A percentile compares a stretch with the other conserved stretches of the same genome.
Conservation (phyloP, 2,888 invertebrate species). For the Pogonocherus hispidulus region DNA sequence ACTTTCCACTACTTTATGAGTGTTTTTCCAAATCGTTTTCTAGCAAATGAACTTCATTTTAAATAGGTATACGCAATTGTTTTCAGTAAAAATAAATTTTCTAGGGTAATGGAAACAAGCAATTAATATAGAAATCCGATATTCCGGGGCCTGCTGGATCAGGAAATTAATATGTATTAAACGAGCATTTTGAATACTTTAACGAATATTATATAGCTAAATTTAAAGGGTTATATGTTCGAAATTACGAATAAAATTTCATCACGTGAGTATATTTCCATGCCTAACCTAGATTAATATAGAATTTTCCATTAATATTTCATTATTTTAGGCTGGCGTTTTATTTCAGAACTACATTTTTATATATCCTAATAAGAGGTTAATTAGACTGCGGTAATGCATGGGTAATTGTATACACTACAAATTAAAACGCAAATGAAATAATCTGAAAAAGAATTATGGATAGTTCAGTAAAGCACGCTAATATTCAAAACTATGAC, state of each 20-base stretch:
- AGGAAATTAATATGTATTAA: slow-evolving; percentile 19
- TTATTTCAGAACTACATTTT: not conserved
- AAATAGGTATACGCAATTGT: too few relatives aligned
- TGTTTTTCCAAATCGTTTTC: too few relatives aligned
- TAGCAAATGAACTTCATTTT: too few relatives aligned
- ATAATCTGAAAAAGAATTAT: too few relatives aligned
- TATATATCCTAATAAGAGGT: not conserved
- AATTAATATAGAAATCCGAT: slow-evolving; percentile 2
- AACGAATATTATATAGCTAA: slow-evolving; percentile 8
- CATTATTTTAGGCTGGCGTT: not conserved
- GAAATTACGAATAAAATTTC: not conserved
- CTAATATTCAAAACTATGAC: too few relatives aligned
- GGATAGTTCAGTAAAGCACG: too few relatives aligned
- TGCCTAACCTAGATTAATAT: not conserved
- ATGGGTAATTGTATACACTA: too few relatives aligned
- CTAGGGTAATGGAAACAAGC: slow-evolving; percentile 6
- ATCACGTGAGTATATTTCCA: not conserved
- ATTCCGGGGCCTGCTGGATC: slow-evolving; percentile 9
- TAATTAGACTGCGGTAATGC: not conserved
- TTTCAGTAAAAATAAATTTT: slow-evolving; percentile 19
- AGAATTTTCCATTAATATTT: not conserved
- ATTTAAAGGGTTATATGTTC: not conserved
- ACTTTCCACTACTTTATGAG: too few relatives aligned
- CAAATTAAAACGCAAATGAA: too few relatives aligned
- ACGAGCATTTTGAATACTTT: slow-evolving; percentile 17